These are phyloP conservation scores for Accipiter cooperii DNA, from an alignment of 2,113 vertebrate genomes.

Conservation along the genomic window DNA sequence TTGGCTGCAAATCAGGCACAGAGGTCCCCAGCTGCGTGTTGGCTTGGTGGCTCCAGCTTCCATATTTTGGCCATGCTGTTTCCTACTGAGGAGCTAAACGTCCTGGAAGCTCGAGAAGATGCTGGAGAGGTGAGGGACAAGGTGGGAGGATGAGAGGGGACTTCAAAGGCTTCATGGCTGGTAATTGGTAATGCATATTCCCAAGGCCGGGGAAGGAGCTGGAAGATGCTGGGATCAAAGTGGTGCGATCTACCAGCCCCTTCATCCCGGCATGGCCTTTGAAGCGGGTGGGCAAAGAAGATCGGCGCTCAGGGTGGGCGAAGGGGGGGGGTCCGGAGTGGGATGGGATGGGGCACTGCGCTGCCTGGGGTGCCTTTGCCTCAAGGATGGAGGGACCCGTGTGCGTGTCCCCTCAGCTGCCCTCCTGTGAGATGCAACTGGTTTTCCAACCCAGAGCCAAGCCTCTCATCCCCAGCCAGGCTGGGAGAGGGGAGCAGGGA, in stretches of 20 bases:
- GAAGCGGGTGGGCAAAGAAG: neutral
- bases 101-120: neutral
- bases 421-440: neutral
- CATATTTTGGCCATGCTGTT: neutral
- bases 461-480: rapidly evolving
- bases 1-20: neutral
- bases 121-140: neutral
- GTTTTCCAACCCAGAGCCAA: neutral
- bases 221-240: neutral
- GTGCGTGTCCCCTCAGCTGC: neutral
- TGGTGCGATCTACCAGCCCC: neutral
- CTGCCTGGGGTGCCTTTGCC: neutral
- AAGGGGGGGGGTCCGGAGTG: neutral
- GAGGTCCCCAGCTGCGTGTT: neutral
- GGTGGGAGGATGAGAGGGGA: neutral
- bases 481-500: neutral
- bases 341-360: neutral
- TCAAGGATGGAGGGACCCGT: rapidly evolving
- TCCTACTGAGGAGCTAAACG: neutral
- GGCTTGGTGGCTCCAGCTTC: neutral
- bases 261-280: neutral
- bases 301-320: rapidly evolving
- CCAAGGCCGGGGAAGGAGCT: neutral
- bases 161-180: neutral
- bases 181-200: neutral